Conservation (phyloP, 2,888 invertebrate species). For the Zaprionus obscuricornis region DNA sequence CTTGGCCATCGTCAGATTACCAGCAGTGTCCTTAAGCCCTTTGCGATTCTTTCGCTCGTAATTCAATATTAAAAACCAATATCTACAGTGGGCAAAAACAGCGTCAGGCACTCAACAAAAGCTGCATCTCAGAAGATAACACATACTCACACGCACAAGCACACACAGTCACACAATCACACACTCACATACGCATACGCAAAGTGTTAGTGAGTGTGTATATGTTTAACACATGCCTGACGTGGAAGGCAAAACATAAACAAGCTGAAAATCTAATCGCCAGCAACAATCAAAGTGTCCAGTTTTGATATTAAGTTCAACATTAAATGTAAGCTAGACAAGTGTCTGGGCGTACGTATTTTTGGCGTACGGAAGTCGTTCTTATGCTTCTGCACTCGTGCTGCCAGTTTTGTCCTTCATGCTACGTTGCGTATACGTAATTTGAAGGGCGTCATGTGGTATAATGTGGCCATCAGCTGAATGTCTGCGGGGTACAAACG, state of each 20-base stretch:
- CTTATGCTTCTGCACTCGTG: background rate
- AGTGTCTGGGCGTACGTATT: constrained; percentile 47
- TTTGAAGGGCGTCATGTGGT: constrained; percentile 70
- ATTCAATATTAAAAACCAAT: constrained; percentile 74
- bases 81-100: constrained; percentile 56
- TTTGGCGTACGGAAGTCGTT: background rate
- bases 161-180: constrained; percentile 4
- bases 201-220: background rate
- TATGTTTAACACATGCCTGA: constrained; percentile 18
- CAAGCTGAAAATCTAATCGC: constrained; percentile 67
- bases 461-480: constrained; percentile 70
- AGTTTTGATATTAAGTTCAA: constrained; percentile 64
- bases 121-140: constrained; percentile 60
- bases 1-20: constrained; percentile 26
- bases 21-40: background rate
- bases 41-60: constrained; percentile 35
- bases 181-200: constrained; percentile 3
- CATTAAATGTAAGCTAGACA: constrained; percentile 58
- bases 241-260: constrained; percentile 49
- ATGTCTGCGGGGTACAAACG: constrained; percentile 47
- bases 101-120: background rate
- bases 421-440: constrained; percentile 65
- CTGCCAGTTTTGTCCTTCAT: constrained; percentile 8
- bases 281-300: constrained; percentile 70
- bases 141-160: constrained; percentile 18